Percentiles rank a stretch among this genome's conserved stretches.
These are phyloP conservation scores for Diceros bicornis DNA, from an alignment of 2,797 vertebrate species.

Conservation along the genomic window DNA sequence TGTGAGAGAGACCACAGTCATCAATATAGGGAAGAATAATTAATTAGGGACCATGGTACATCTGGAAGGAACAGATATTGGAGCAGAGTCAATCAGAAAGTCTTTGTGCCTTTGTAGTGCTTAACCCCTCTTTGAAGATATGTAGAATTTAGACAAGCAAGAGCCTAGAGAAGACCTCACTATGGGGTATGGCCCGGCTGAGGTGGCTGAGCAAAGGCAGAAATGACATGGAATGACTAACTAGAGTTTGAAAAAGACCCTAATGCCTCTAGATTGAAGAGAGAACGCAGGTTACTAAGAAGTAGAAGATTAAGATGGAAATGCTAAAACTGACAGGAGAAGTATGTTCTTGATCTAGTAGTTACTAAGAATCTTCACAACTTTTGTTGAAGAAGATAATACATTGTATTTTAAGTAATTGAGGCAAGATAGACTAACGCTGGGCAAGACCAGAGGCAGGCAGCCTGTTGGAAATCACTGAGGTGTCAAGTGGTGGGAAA, in stretches of 20 bases:
- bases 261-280: neutral
- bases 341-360: neutral
- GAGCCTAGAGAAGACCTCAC: neutral
- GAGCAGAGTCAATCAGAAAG: neutral
- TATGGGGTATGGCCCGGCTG: neutral
- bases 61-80: neutral
- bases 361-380: neutral
- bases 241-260: neutral
- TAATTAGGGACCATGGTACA: neutral
- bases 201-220: neutral
- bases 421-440: neutral
- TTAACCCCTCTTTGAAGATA: neutral
- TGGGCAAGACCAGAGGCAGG: neutral
- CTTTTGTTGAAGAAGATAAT: neutral
- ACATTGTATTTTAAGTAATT: neutral
- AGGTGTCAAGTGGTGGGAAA: neutral
- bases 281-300: neutral
- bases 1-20: neutral
- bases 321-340: neutral
- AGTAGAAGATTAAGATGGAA: neutral
- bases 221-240: neutral
- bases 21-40: neutral
- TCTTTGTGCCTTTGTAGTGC: neutral
- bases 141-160: neutral
- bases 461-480: neutral